phyloP scores from a whole-genome alignment of 2,888 invertebrate genomes.

The Tenthredo notha region DNA sequence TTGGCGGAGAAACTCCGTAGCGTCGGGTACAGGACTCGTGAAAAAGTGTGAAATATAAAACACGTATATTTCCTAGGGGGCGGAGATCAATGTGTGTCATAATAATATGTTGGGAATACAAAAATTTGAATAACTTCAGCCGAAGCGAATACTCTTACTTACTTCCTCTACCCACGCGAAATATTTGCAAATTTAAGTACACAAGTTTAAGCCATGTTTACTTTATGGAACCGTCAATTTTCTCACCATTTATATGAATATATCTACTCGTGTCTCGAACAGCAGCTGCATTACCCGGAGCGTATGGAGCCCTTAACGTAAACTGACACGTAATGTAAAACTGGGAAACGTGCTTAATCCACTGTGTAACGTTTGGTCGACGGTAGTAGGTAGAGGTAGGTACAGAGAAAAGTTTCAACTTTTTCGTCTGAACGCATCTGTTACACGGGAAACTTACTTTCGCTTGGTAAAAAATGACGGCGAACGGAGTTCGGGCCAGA shows the following conservation, averaged over 20 bases:
- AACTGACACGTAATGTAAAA: constrained; percentile 48
- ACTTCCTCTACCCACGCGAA: background rate
- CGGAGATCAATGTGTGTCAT: background rate
- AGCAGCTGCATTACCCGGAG: constrained; percentile 31
- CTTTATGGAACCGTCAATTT: background rate
- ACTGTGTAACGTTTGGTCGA: constrained; percentile 37
- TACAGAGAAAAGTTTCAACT: constrained; percentile 30
- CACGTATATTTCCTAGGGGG: background rate
- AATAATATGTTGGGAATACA: background rate
- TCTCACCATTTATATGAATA: constrained; percentile 12
- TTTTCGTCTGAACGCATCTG: constrained; percentile 34
- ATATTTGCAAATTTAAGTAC: background rate
- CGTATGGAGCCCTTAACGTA: constrained; percentile 14
- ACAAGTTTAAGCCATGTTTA: background rate
- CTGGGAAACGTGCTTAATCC: constrained; percentile 45
- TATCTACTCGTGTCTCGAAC: background rate
- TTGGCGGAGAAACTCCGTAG: constrained; percentile 3
- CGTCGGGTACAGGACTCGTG: background rate
- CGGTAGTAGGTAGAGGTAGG: background rate
- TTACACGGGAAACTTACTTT: constrained; percentile 49
- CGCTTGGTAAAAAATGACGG: constrained; percentile 38
- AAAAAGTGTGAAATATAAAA: constrained; percentile 13
- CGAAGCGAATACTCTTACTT: background rate
- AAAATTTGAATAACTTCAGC: constrained; percentile 12
- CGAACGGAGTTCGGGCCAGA: constrained; percentile 26